These are phyloP conservation scores for Eubucco bourcierii DNA, from an alignment of 2,113 vertebrate species.

Conservation along the genomic window DNA sequence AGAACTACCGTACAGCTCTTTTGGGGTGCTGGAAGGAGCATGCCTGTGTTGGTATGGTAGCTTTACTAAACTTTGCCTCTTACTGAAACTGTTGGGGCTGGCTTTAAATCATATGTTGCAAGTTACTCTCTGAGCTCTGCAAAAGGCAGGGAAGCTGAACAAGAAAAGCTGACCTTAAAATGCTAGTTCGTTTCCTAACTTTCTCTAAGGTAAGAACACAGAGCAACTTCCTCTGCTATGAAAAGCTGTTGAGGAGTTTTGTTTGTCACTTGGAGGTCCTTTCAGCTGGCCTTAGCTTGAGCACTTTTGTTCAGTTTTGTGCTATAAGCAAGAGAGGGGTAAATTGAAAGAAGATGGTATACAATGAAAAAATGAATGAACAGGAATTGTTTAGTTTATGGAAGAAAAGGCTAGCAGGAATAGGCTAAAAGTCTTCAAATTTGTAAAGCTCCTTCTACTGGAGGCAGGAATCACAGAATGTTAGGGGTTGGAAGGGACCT, in stretches of 20 bases:
- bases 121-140: not conserved
- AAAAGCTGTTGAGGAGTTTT: not conserved
- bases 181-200: not conserved
- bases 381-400: slow-evolving; percentile 14
- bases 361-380: not conserved
- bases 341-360: not conserved
- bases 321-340: not conserved
- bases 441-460: not conserved
- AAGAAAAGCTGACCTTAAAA: not conserved
- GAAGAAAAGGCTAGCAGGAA: not conserved
- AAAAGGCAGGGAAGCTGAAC: not conserved
- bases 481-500: no score
- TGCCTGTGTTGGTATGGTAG: not conserved
- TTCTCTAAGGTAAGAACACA: not conserved
- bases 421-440: not conserved
- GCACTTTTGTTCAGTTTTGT: not conserved
- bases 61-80: not conserved
- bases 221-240: not conserved
- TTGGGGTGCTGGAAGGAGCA: not conserved
- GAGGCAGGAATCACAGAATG: not conserved
- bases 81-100: not conserved
- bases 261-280: not conserved
- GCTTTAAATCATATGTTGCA: not conserved
- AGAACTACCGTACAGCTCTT: not conserved
- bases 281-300: not conserved